Evolutionary conservation across 2,113 vertebrate species (phyloP).

Genomic region (Mirounga angustirostris): DNA sequence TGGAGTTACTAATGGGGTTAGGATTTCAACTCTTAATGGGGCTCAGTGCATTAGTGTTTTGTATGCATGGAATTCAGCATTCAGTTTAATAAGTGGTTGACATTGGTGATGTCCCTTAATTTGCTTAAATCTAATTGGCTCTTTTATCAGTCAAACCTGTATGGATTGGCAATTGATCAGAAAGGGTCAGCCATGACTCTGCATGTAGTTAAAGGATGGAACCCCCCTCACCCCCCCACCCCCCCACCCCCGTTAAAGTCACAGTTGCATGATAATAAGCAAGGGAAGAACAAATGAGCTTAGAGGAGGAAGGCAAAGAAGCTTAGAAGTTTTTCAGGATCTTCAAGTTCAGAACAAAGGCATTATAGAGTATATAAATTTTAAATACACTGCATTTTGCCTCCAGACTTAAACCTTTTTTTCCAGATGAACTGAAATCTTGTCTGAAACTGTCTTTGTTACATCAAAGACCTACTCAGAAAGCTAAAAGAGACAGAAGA

Average conservation of each 20-base stretch:
- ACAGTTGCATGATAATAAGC: conserved; percentile 89
- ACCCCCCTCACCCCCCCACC: conserved; percentile 83
- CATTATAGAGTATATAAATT: conserved; percentile 99
- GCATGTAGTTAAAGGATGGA: conserved; percentile 93
- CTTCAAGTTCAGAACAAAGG: conserved; percentile 99
- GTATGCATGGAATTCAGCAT: conserved; percentile 89
- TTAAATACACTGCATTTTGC: conserved; percentile 99
- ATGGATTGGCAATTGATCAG: conserved; percentile 94
- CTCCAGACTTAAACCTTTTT: conserved; percentile 96
- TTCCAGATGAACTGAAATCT: conserved; percentile 94
- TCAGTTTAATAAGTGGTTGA: conserved; percentile 91
- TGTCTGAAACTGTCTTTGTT: conserved; percentile 98
- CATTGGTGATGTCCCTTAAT: conserved; percentile 93
- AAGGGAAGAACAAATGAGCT: conserved; percentile 86
- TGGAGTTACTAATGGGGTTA: conserved; percentile 91
- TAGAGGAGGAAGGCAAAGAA: conserved; percentile 87
- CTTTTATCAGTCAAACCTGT: conserved; percentile 94
- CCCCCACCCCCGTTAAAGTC: conserved; percentile 85
- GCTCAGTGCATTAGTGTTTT: conserved; percentile 89
- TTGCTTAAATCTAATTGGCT: conserved; percentile 94
- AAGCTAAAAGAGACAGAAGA: conserved; percentile 93
- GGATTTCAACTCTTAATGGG: conserved; percentile 89
- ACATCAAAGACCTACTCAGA: conserved; percentile 96
- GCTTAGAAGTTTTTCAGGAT: conserved; percentile 91
- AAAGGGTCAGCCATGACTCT: conserved; percentile 91